Evolutionary conservation across 2,113 vertebrate genomes (phyloP).

Genomic region (Axis porcinus): DNA sequence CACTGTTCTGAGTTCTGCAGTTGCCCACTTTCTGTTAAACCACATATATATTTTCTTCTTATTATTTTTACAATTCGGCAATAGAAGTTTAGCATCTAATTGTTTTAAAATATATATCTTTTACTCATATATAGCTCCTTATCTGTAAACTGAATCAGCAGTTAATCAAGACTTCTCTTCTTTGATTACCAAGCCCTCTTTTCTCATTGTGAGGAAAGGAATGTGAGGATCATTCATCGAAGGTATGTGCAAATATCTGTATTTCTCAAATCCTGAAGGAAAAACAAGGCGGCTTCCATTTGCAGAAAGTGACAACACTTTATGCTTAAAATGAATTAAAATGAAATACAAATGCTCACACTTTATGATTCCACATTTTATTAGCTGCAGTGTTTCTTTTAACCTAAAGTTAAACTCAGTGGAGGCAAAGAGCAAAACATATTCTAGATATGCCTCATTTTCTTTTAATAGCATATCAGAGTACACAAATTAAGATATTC

Average conservation of each 20-base stretch:
- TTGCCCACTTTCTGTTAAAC: background rate
- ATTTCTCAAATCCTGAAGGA: slow-evolving; percentile 29
- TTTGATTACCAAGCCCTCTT: slow-evolving; percentile 14
- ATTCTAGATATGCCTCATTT: background rate
- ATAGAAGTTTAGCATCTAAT: background rate
- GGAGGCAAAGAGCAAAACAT: slow-evolving; percentile 3
- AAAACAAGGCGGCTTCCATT: background rate
- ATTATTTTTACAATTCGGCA: background rate
- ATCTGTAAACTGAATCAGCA: slow-evolving; percentile 14
- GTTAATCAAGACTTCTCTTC: background rate
- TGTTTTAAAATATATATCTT: background rate
- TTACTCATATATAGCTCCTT: background rate
- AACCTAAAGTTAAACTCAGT: slow-evolving; percentile 17
- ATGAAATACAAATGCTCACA: slow-evolving; percentile 24
- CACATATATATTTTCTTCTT: background rate
- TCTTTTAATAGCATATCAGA: background rate
- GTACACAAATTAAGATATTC: slow-evolving; percentile 4
- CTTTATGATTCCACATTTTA: slow-evolving; percentile 1
- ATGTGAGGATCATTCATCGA: background rate
- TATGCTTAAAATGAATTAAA: slow-evolving; percentile 27
- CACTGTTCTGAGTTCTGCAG: background rate
- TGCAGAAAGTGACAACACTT: background rate
- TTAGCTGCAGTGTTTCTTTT: background rate
- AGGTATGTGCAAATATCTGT: background rate
- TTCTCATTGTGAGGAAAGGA: slow-evolving; percentile 19